Evolutionary conservation across 1,140 invertebrate genomes (phyloP).

Genomic region (Camponotus floridanus): DNA sequence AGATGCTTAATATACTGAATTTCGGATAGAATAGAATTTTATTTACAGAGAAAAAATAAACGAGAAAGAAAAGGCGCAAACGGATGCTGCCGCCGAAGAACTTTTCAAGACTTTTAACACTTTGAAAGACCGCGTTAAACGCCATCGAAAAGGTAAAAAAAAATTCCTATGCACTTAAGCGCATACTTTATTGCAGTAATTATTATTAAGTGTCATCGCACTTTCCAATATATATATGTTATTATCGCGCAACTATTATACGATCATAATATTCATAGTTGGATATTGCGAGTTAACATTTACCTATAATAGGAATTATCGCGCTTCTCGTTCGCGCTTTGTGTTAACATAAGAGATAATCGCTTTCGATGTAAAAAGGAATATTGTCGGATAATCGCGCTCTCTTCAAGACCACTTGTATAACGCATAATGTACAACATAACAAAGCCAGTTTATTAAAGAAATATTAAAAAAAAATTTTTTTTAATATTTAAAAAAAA

Average conservation of each 20-base stretch:
- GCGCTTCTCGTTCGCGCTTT: not conserved
- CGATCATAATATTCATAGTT: conserved; percentile 11
- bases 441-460: not conserved
- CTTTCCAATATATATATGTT: conserved; percentile 42
- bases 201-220: conserved; percentile 37
- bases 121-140: conserved; percentile 58
- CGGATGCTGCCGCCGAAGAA: conserved; percentile 30
- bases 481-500: not conserved
- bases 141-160: conserved; percentile 11
- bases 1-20: conserved; percentile 71
- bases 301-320: conserved; percentile 36
- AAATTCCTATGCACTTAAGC: conserved; percentile 27
- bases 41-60: conserved; percentile 15
- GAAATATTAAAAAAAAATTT: not conserved
- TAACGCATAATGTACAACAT: not conserved
- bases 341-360: conserved; percentile 34
- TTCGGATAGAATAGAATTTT: conserved; percentile 67
- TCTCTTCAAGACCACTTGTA: not conserved
- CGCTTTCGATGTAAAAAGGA: conserved; percentile 20
- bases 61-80: conserved; percentile 46
- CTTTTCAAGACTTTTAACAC: conserved; percentile 40
- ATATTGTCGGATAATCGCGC: conserved; percentile 7
- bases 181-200: conserved; percentile 39
- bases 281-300: conserved; percentile 26
- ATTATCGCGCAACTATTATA: conserved; percentile 37